Evolutionary conservation across 1,140 invertebrate species (phyloP), one percentile per base, ranked within the genome.

Genomic region (Delia radicum): DNA sequence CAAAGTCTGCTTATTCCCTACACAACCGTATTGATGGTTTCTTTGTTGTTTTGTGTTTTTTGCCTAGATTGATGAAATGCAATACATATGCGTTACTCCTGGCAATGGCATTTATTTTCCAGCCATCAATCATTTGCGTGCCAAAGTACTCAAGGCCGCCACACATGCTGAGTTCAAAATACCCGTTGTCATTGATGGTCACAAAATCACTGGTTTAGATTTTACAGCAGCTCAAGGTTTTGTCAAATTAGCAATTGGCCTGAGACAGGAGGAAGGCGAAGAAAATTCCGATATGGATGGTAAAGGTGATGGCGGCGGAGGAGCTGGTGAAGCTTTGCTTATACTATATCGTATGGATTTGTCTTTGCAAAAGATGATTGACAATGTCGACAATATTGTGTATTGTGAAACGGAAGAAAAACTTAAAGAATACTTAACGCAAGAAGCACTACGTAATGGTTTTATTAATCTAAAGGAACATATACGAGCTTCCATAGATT

Each of bases 51-150:
- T 67, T 26, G 7, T 18, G 27, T 33, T 71, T 26, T 18, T 24
- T 75, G 15, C n/a, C 8, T 15, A 89, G 83, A 74, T 83, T 18
- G 79, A 85, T 4, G 81, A 85, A 13, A 80, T 85, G 79, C 82
- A 89, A 74, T 91, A 90, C 76, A 80, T 91, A 13, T 81, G 89
- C 2, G 83, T 93, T 2, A 89, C 88, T 62, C 90, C 91, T 1
- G 88, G 90, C 31, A 85, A 89, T 24, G 91, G 91, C 0, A 83
- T 93, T 2, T 90, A 89, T 79, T 94, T 92, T 80, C 92, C 92
- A 2, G 89, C 91, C 2, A 89, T 91, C 5, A 90, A 92, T 79
- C 90, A 89, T 78, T 73, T 93, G 1, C 81, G 88, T 1, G 81
- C 86, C 2, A 87, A 87, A 74, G 84, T 91, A 48, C 84, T 85